Conservation (phyloP, 2,888 invertebrate genomes). For the Coronaproctus castanopsis region DNA sequence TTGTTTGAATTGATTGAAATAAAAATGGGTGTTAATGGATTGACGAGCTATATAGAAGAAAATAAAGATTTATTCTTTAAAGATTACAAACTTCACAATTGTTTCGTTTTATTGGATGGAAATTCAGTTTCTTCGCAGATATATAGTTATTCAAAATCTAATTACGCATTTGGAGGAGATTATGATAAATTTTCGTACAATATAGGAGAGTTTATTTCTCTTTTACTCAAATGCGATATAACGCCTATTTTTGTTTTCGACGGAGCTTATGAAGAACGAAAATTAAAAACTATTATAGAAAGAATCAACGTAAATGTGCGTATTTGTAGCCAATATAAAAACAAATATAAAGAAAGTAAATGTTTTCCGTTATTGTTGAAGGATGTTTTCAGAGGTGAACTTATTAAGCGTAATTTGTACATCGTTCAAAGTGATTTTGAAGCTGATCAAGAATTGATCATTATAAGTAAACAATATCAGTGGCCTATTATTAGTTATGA, state of each 20-base stretch:
- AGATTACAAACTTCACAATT: constrained; percentile 41
- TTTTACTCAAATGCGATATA: constrained; percentile 47
- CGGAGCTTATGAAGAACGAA: constrained; percentile 51
- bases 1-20: no score
- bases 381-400: constrained; percentile 50
- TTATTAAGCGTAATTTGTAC: constrained; percentile 40
- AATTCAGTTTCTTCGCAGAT: constrained; percentile 51
- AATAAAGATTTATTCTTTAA: constrained; percentile 43
- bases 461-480: constrained; percentile 49
- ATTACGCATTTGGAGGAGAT: constrained; percentile 65
- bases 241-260: constrained; percentile 56
- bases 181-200: constrained; percentile 52
- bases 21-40: constrained; percentile 65
- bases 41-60: constrained; percentile 55
- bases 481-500: constrained; percentile 83
- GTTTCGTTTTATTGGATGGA: constrained; percentile 57
- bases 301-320: constrained; percentile 27
- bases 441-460: constrained; percentile 73
- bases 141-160: constrained; percentile 39
- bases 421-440: constrained; percentile 63
- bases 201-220: constrained; percentile 44
- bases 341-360: constrained; percentile 24
- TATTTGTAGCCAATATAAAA: constrained; percentile 28
- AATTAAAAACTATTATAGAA: constrained; percentile 41
- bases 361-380: constrained; percentile 51